These are phyloP conservation scores for Rotaria sp. DNA, from an alignment of 2,888 invertebrate genomes.

Conservation along the genomic window DNA sequence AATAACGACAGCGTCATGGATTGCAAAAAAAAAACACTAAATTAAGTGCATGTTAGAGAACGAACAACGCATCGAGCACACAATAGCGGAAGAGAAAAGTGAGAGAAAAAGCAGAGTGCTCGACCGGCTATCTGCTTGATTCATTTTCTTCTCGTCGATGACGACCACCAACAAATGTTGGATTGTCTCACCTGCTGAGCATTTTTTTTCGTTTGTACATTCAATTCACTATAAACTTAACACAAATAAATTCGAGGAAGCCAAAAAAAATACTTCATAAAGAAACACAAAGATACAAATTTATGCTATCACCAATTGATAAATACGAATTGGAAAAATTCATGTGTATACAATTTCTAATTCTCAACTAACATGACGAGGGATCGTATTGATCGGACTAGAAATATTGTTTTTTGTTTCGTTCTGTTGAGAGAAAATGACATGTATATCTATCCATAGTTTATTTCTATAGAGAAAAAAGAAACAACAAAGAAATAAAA, in stretches of 20 bases:
- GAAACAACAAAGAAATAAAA: neutral
- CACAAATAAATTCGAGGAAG: too few species aligned
- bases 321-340: too few species aligned
- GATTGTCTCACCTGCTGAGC: neutral
- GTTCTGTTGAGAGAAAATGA: constrained; percentile 3
- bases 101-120: neutral
- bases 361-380: neutral
- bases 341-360: too few species aligned
- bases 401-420: neutral
- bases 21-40: constrained; percentile 5
- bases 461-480: neutral
- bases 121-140: constrained; percentile 2
- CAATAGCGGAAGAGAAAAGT: neutral
- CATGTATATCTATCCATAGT: neutral
- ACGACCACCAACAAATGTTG: neutral
- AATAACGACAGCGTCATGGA: neutral
- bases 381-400: neutral
- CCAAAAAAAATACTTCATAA: too few species aligned
- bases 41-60: neutral
- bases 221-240: neutral
- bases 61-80: neutral
- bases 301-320: too few species aligned
- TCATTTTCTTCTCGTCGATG: neutral
- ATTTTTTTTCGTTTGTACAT: neutral
- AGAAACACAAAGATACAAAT: too few species aligned